Base-by-base conservation (phyloP, 2,797 vertebrate genomes). In the Tinamus major region DNA sequence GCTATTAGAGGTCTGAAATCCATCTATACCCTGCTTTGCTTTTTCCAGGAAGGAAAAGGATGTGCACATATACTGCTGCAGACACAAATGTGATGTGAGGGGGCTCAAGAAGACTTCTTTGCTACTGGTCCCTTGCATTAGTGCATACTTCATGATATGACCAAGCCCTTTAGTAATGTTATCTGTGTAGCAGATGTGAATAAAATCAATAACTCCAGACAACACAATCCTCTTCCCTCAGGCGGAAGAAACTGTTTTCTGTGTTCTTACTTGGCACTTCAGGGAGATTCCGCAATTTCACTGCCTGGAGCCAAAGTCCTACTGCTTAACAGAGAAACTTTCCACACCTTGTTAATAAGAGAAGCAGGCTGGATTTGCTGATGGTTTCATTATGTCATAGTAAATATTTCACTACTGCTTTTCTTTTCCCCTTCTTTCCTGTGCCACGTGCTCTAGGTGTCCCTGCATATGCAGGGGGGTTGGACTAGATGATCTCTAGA, bases 381-480 rank as follows among this genome's bases (percentile, higher is more conserved):
- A 88, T 81, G 68, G 61, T 88, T 95, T 96, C 82, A 53, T 91
- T 82, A 77, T n/a, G 78, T 93, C 87, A 55, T 7, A 12, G 63
- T 84, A 93, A 95, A 95, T 96, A 94, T 87, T 96, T 95, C 92
- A 94, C 75, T 67, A 76, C 17, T 6, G 17, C 63, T 88, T 80
- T 63, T 78, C 74, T 23, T 80, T 17, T 90, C 44, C 33, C 33
- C 78, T 95, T 84, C n/a, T n/a, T n/a, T n/a, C n/a, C n/a, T n/a
- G n/a, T n/a, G n/a, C n/a, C n/a, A n/a, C n/a, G n/a, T n/a, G n/a
- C n/a, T n/a, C n/a, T n/a, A n/a, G n/a, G n/a, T n/a, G n/a, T n/a
- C n/a, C n/a, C n/a, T n/a, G n/a, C n/a, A n/a, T n/a, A n/a, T n/a
- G n/a, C n/a, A n/a, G n/a, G n/a, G n/a, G n/a, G n/a, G n/a, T n/a